phyloP scores from a whole-genome alignment of 2,113 vertebrate genomes.

The Protobothrops mucrosquamatus region DNA sequence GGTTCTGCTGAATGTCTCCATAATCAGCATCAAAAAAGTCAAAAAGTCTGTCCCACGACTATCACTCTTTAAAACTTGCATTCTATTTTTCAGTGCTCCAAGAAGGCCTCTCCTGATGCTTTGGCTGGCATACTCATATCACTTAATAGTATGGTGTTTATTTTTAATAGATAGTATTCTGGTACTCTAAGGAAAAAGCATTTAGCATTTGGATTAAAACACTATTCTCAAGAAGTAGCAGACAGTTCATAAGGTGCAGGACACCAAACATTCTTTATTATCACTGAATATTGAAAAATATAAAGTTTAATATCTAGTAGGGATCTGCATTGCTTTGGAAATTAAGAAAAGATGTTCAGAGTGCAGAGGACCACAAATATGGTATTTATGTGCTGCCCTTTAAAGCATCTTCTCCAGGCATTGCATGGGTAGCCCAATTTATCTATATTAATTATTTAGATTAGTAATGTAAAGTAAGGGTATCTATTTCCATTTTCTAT shows the following conservation, averaged over 20 bases:
- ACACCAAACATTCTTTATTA: neutral
- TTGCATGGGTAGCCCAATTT: neutral
- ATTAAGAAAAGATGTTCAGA: neutral
- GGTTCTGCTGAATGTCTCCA: neutral
- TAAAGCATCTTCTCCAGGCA: neutral
- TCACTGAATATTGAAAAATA: neutral
- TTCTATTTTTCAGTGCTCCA: constrained; percentile 56
- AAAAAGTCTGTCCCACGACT: neutral
- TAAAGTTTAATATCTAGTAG: neutral
- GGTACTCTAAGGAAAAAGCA: neutral
- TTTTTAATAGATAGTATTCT: neutral
- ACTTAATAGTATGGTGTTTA: neutral
- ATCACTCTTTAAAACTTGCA: neutral
- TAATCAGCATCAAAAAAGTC: neutral
- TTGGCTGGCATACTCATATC: neutral
- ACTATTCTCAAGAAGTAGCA: neutral
- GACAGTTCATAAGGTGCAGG: neutral
- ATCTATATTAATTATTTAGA: neutral
- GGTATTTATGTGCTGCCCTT: neutral
- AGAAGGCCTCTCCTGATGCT: neutral
- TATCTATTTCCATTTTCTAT: constrained; percentile 48
- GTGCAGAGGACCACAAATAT: neutral
- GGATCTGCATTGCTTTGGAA: neutral
- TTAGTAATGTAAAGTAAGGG: neutral
- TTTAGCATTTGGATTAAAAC: neutral